Percentiles rank a stretch among this genome's conserved stretches.
Conservation (phyloP, 1,140 invertebrate species). For the Geopemphigus sp. region DNA sequence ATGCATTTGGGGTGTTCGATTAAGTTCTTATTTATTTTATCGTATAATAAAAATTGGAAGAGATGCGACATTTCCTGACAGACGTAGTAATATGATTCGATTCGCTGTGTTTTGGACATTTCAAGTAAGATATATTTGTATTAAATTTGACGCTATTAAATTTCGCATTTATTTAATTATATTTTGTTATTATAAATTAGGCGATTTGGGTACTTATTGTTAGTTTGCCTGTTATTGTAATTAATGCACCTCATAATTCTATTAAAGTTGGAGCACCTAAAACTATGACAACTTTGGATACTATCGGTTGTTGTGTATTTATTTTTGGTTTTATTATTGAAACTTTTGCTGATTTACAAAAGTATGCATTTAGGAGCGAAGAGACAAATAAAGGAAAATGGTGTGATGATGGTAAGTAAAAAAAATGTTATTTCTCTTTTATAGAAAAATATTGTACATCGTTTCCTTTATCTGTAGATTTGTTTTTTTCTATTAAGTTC, state of each 20-base stretch:
- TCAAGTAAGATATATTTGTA: conserved; percentile 62
- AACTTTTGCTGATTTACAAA: conserved; percentile 86
- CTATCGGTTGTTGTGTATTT: conserved; percentile 79
- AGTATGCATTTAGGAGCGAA: conserved; percentile 84
- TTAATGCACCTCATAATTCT: conserved; percentile 81
- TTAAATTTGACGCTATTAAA: neutral
- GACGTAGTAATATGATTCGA: conserved; percentile 76
- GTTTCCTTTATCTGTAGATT: no score
- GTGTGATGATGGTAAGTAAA: conserved; percentile 75
- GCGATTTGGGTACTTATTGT: conserved; percentile 90
- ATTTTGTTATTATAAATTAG: conserved; percentile 60
- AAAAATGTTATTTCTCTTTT: no score
- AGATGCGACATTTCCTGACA: conserved; percentile 87
- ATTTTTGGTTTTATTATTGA: conserved; percentile 79
- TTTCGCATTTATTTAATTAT: conserved; percentile 23
- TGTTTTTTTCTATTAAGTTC: no score
- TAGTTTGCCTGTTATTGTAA: conserved; percentile 85
- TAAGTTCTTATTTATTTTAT: conserved; percentile 83
- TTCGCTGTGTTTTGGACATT: conserved; percentile 91
- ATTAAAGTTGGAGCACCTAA: conserved; percentile 67
- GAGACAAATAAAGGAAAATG: conserved; percentile 82
- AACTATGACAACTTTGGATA: conserved; percentile 80
- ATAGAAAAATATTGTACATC: no score
- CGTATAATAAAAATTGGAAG: conserved; percentile 84
- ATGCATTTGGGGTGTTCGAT: conserved; percentile 78